phyloP scores from a whole-genome alignment of 2,888 invertebrate genomes.

The Archips crataeganus region DNA sequence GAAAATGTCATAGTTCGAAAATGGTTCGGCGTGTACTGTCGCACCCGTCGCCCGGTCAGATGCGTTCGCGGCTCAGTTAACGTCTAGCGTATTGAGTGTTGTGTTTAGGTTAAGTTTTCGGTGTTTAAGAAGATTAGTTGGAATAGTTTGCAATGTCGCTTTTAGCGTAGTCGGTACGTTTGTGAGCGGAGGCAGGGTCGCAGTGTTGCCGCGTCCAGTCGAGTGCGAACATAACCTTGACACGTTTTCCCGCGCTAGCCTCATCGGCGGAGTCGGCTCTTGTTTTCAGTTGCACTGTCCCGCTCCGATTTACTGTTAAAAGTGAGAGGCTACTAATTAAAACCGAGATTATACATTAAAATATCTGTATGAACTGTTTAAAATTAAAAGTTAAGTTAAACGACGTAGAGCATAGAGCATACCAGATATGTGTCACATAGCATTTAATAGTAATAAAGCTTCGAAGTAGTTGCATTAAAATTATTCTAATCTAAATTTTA shows the following conservation, averaged over 20 bases:
- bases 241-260: conserved; percentile 81
- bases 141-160: conserved; percentile 45
- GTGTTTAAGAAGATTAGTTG: conserved; percentile 49
- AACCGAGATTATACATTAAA: conserved; percentile 42
- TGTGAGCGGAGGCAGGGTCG: conserved; percentile 60
- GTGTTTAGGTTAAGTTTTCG: conserved; percentile 59
- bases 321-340: conserved; percentile 67
- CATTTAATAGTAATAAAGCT: conserved; percentile 12
- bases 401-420: conserved; percentile 8
- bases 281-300: conserved; percentile 79
- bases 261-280: conserved; percentile 63
- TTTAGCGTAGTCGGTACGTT: conserved; percentile 52
- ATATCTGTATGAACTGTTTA: conserved; percentile 7
- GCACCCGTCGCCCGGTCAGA: conserved; percentile 51
- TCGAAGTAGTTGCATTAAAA: conserved; percentile 17
- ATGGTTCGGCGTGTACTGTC: conserved; percentile 60
- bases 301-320: conserved; percentile 75
- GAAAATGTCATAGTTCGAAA: conserved; percentile 76
- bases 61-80: conserved; percentile 48
- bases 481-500: background rate
- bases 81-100: conserved; percentile 56
- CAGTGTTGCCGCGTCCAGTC: conserved; percentile 71
- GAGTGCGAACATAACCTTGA: conserved; percentile 79
- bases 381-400: conserved; percentile 1
- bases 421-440: conserved; percentile 32